Percentiles rank a stretch among this genome's conserved stretches.
Evolutionary conservation across 1,140 invertebrate genomes (phyloP).

Genomic region (Pomacea maculata): DNA sequence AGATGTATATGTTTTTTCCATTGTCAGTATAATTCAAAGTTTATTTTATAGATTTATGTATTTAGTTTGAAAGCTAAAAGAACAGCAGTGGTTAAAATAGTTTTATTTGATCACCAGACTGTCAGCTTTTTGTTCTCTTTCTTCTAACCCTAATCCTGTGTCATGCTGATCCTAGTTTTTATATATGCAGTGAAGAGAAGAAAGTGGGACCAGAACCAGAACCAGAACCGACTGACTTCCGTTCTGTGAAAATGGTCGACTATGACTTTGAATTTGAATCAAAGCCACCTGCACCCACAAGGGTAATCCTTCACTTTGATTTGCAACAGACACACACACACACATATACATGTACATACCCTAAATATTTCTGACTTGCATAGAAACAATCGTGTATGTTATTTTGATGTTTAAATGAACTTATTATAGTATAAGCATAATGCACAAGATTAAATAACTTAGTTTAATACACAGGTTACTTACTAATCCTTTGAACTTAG

Average conservation of each 20-base stretch:
- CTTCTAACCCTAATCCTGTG: background rate
- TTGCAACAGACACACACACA: too few relatives aligned
- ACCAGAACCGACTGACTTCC: conserved; percentile 49
- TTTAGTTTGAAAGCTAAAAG: background rate
- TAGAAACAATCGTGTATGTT: too few relatives aligned
- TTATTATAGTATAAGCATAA: too few relatives aligned
- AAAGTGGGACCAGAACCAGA: conserved; percentile 41
- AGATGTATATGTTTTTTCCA: too few relatives aligned
- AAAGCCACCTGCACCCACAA: conserved; percentile 44
- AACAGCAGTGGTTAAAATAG: background rate
- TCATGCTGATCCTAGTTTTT: background rate
- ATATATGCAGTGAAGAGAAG: conserved; percentile 44
- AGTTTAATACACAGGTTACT: too few relatives aligned
- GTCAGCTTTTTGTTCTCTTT: background rate
- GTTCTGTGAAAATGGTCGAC: conserved; percentile 54
- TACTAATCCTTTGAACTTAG: too few relatives aligned
- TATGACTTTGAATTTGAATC: conserved; percentile 49
- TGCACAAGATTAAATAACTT: too few relatives aligned
- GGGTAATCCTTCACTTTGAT: conserved; percentile 29
- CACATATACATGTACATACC: too few relatives aligned
- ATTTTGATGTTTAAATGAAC: too few relatives aligned
- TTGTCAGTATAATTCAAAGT: too few relatives aligned
- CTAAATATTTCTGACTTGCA: too few relatives aligned
- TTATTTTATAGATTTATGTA: background rate
- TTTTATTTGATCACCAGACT: background rate